These are phyloP conservation scores for Ochlodes sylvanus DNA, from an alignment of 2,888 invertebrate genomes.

Conservation along the genomic window DNA sequence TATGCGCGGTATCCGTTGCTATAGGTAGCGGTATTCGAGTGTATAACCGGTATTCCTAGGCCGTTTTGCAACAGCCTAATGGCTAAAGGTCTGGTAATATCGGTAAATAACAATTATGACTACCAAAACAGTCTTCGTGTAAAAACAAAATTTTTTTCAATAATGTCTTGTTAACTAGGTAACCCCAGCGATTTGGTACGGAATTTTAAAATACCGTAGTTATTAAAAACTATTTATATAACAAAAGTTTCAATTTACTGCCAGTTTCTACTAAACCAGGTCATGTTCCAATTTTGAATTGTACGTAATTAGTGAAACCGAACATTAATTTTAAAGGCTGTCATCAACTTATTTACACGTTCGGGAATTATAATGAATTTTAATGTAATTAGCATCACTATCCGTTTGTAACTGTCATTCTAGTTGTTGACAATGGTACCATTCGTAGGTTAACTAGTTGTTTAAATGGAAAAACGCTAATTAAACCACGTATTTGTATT, in stretches of 20 bases:
- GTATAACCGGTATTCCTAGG: too few species aligned
- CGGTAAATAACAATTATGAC: too few species aligned
- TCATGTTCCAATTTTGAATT: constrained; percentile 28
- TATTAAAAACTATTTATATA: constrained; percentile 3
- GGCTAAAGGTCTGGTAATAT: too few species aligned
- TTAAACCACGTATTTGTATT: too few species aligned
- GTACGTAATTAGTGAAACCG: constrained; percentile 23
- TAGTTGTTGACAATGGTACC: background rate
- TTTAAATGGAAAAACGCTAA: too few species aligned
- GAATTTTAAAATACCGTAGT: constrained; percentile 1
- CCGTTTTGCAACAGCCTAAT: too few species aligned
- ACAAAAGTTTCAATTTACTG: constrained; percentile 26
- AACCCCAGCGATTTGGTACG: background rate
- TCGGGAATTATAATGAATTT: constrained; percentile 13
- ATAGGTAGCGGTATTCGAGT: too few species aligned
- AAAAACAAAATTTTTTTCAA: too few species aligned
- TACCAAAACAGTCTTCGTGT: too few species aligned
- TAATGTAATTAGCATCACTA: background rate
- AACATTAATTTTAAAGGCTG: constrained; percentile 22
- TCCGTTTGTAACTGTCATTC: background rate
- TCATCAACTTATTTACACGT: constrained; percentile 13
- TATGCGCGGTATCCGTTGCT: too few species aligned
- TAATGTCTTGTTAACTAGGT: background rate
- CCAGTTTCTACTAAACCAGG: constrained; percentile 17
- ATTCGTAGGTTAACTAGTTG: background rate